phyloP scores from a whole-genome alignment of 2,888 invertebrate species.

The Protonemura montana region DNA sequence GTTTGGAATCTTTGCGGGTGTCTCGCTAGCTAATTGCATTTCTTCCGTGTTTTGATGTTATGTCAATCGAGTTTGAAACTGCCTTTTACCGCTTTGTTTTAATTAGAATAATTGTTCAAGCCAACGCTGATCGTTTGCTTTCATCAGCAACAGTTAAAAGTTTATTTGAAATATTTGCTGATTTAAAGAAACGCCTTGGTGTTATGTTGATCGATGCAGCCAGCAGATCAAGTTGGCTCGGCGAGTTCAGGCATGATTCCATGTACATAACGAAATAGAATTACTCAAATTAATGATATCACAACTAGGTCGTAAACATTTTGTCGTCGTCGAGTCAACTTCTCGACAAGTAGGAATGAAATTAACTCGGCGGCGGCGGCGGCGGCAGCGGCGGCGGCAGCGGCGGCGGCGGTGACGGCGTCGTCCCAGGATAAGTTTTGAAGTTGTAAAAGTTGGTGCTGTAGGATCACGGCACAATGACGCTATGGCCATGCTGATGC shows the following conservation, averaged over 20 bases:
- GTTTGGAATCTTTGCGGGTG: too few species aligned
- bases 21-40: too few species aligned
- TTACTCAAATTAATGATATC: constrained; percentile 36
- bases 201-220: constrained; percentile 29
- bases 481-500: neutral
- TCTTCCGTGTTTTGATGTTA: too few species aligned
- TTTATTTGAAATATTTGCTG: neutral
- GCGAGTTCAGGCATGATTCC: constrained; percentile 16
- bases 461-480: neutral
- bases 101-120: neutral
- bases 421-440: neutral
- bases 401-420: too few species aligned
- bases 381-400: too few species aligned
- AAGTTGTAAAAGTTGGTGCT: neutral
- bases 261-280: neutral
- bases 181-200: neutral
- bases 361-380: neutral
- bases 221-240: neutral
- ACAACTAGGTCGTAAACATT: constrained; percentile 31
- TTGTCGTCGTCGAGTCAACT: constrained; percentile 33
- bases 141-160: constrained; percentile 25
- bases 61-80: too few species aligned
- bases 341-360: constrained; percentile 15
- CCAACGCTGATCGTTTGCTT: constrained; percentile 1
- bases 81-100: too few species aligned